Evolutionary conservation across 2,888 invertebrate species (phyloP).

Genomic region (Epirrhoe alternata): DNA sequence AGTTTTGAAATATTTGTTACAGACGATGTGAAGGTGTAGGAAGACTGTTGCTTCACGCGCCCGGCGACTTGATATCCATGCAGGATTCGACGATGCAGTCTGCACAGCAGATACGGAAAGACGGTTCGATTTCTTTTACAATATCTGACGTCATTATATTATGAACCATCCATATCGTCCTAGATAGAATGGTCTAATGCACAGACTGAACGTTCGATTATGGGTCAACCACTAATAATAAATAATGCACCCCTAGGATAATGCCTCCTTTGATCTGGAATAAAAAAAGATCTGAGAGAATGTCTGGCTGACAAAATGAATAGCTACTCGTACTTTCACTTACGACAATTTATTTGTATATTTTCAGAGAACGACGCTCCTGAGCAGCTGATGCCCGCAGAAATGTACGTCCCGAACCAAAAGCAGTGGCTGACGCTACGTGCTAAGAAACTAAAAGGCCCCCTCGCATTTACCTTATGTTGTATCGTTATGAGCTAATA

Average conservation of each 20-base stretch:
- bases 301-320: too few species aligned
- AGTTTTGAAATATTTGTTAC: conserved; percentile 3
- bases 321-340: background rate
- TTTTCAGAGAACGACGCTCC: conserved; percentile 75
- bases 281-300: too few species aligned
- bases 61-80: conserved; percentile 94
- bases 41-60: conserved; percentile 90
- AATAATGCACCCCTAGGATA: too few species aligned
- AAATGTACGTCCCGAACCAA: conserved; percentile 97
- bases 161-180: too few species aligned
- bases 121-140: conserved; percentile 55
- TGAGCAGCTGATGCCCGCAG: conserved; percentile 91
- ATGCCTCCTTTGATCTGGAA: too few species aligned
- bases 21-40: conserved; percentile 95
- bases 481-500: conserved; percentile 62
- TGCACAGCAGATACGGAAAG: conserved; percentile 69
- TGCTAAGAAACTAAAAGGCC: conserved; percentile 81
- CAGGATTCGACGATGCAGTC: conserved; percentile 79
- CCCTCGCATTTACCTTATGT: conserved; percentile 69
- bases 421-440: conserved; percentile 94
- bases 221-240: too few species aligned
- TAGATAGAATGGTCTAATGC: too few species aligned
- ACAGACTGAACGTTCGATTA: too few species aligned
- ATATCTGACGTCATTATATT: too few species aligned
- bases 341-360: conserved; percentile 17